Percentiles rank a stretch among this genome's conserved stretches.
Evolutionary conservation across 1,140 invertebrate genomes (phyloP).

Genomic region (Drosophila subpulchrella): DNA sequence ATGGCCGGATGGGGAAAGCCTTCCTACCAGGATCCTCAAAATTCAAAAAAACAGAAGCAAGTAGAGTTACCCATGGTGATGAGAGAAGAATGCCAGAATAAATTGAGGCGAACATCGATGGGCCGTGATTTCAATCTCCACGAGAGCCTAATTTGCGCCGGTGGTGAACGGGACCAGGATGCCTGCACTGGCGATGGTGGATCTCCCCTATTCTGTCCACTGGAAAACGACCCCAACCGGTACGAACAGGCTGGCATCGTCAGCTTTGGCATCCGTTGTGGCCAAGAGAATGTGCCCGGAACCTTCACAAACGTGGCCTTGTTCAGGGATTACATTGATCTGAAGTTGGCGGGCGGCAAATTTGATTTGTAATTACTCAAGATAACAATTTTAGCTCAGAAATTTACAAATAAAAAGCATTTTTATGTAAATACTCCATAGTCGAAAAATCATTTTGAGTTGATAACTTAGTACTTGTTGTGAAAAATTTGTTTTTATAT

Average conservation of each 20-base stretch:
- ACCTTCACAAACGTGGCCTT: slow-evolving; percentile 89
- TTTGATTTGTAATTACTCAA: background rate
- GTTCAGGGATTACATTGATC: background rate
- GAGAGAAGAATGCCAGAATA: slow-evolving; percentile 78
- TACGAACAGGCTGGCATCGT: slow-evolving; percentile 88
- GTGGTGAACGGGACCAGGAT: slow-evolving; percentile 89
- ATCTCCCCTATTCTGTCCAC: slow-evolving; percentile 88
- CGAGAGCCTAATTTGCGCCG: slow-evolving; percentile 85
- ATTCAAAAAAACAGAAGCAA: slow-evolving; percentile 85
- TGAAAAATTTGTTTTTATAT: too few species aligned
- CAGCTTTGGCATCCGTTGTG: slow-evolving; percentile 88
- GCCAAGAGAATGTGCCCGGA: slow-evolving; percentile 89
- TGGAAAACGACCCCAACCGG: slow-evolving; percentile 83
- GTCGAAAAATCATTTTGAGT: too few species aligned
- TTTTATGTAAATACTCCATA: background rate
- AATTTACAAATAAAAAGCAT: too few species aligned
- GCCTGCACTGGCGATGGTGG: slow-evolving; percentile 90
- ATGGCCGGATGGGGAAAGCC: slow-evolving; percentile 24
- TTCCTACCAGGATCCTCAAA: rapidly evolving
- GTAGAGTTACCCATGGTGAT: slow-evolving; percentile 86
- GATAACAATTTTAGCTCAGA: background rate
- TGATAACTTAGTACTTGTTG: too few species aligned
- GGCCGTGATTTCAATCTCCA: slow-evolving; percentile 83
- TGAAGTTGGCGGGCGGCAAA: background rate
- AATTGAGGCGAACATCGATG: slow-evolving; percentile 84